Percentiles rank a stretch among this genome's conserved stretches.
Evolutionary conservation across 2,113 vertebrate species (phyloP).

Genomic region (Odobenus rosmarus): DNA sequence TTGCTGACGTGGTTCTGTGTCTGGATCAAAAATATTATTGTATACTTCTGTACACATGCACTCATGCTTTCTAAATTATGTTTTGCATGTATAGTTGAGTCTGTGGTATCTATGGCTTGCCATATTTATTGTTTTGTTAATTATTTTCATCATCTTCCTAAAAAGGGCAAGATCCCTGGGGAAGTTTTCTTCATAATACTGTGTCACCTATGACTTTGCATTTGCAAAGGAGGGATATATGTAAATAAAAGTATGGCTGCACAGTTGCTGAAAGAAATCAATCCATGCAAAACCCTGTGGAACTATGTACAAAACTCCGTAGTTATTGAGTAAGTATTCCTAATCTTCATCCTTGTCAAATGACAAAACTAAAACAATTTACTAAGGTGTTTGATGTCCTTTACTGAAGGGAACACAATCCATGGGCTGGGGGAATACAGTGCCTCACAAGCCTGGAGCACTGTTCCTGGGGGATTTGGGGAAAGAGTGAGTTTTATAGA

Average conservation of each 20-base stretch:
- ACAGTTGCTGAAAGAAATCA: not conserved
- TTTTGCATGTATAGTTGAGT: not conserved
- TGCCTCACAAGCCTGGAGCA: not conserved
- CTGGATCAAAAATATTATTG: not conserved
- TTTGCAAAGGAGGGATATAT: not conserved
- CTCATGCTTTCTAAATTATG: not conserved
- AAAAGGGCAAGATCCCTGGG: constrained; percentile 66
- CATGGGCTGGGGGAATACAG: not conserved
- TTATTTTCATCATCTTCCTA: constrained; percentile 75
- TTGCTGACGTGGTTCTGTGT: not conserved
- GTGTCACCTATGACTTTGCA: constrained; percentile 37
- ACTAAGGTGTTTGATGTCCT: not conserved
- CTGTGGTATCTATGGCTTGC: not conserved
- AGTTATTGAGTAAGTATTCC: not conserved
- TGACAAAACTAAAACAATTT: not conserved
- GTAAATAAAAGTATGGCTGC: not conserved
- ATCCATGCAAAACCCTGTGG: not conserved
- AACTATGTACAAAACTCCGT: not conserved
- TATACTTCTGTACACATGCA: not conserved
- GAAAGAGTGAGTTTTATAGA: not conserved
- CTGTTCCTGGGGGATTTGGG: not conserved
- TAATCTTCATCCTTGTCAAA: not conserved
- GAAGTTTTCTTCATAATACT: constrained; percentile 66
- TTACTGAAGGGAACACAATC: not conserved
- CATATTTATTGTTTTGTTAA: constrained; percentile 74